These are phyloP conservation scores for Solenopsis fugax DNA, from an alignment of 1,140 invertebrate species.

Conservation along the genomic window DNA sequence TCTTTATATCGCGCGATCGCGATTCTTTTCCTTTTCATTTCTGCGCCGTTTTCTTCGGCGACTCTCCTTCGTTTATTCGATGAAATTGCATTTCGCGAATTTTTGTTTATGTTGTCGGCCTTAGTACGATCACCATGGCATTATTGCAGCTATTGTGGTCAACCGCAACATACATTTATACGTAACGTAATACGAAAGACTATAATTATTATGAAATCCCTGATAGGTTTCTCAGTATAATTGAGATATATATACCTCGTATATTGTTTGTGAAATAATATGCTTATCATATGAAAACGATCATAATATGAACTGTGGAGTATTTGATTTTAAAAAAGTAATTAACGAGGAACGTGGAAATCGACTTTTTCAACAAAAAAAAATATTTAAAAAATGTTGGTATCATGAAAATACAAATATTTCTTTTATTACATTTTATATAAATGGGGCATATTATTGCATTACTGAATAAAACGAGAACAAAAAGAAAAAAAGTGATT, in stretches of 20 bases:
- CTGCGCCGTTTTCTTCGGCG: neutral
- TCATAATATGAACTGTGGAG: neutral
- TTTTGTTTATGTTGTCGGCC: neutral
- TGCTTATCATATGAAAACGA: neutral
- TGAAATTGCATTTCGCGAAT: too few relatives aligned
- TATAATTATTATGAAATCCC: slow-evolving; percentile 4
- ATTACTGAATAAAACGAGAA: neutral
- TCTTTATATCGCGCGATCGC: slow-evolving; percentile 64
- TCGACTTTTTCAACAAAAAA: slow-evolving; percentile 9
- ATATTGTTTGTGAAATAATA: slow-evolving; percentile 2
- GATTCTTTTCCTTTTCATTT: slow-evolving; percentile 64
- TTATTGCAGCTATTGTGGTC: neutral
- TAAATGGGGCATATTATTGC: neutral
- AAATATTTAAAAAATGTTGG: neutral
- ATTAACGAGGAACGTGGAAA: neutral
- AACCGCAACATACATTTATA: neutral
- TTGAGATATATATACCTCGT: neutral
- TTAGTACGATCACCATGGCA: neutral
- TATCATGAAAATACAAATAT: neutral
- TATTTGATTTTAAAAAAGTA: neutral
- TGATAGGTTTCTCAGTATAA: neutral
- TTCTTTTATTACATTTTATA: slow-evolving; percentile 10
- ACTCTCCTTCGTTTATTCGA: neutral
- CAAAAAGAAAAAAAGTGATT: neutral
- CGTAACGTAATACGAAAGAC: neutral